Evolutionary conservation across 2,113 vertebrate genomes (phyloP).

Genomic region (Potamarius usumacintae): DNA sequence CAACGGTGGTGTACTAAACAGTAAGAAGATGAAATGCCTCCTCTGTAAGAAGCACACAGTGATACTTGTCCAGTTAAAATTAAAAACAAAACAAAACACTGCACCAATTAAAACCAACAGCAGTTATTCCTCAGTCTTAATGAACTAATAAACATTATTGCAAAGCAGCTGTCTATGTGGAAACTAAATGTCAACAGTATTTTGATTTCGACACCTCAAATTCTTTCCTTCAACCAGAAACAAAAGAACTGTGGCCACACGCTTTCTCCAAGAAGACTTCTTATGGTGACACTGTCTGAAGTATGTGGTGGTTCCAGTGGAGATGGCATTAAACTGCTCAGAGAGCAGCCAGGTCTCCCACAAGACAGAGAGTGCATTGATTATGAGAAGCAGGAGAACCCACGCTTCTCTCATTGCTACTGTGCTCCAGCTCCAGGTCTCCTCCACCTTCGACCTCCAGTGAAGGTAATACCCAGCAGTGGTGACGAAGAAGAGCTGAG

Average conservation of each 20-base stretch:
- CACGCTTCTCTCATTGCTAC: constrained; percentile 69
- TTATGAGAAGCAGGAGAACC: constrained; percentile 66
- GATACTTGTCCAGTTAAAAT: not conserved
- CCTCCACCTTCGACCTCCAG: constrained; percentile 33
- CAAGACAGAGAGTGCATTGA: constrained; percentile 69
- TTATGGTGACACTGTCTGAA: constrained; percentile 59
- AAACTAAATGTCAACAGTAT: constrained; percentile 36
- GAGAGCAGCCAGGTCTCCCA: constrained; percentile 75
- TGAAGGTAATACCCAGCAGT: constrained; percentile 58
- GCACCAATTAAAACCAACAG: not conserved
- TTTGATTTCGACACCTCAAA: not conserved
- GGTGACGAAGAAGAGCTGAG: constrained; percentile 53
- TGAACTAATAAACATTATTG: not conserved
- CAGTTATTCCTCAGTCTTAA: not conserved
- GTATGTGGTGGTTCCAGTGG: constrained; percentile 71
- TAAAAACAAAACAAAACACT: not conserved
- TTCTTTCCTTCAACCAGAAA: constrained; percentile 70
- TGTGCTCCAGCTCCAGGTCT: constrained; percentile 52
- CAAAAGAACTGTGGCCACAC: constrained; percentile 56
- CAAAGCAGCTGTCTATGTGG: not conserved
- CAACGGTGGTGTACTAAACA: not conserved
- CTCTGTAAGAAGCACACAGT: not conserved
- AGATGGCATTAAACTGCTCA: constrained; percentile 72
- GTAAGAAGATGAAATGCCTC: not conserved
- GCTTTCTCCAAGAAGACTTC: constrained; percentile 56